Evolutionary conservation across 2,113 vertebrate species (phyloP).

Genomic region (Oncorhynchus tshawytscha): DNA sequence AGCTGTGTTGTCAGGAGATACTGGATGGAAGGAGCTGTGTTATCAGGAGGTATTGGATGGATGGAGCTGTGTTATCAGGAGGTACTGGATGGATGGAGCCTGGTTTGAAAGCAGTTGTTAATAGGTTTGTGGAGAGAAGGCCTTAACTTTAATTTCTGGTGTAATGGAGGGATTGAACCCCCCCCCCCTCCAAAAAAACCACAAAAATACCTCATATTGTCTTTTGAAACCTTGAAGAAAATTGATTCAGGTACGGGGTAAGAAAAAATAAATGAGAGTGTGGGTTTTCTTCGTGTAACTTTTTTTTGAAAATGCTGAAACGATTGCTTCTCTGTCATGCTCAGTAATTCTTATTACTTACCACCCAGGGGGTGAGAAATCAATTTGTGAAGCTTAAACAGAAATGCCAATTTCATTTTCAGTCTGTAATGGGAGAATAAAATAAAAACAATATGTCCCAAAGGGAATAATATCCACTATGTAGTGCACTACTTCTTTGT

Average conservation of each 20-base stretch:
- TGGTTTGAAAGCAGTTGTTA: too few relatives aligned
- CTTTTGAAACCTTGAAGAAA: constrained; percentile 54
- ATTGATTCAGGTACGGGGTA: constrained; percentile 50
- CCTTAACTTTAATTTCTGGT: constrained; percentile 45
- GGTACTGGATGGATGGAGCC: too few relatives aligned
- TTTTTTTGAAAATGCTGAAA: constrained; percentile 43
- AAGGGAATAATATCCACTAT: too few relatives aligned
- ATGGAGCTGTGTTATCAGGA: too few relatives aligned
- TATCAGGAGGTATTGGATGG: too few relatives aligned
- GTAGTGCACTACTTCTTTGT: too few relatives aligned
- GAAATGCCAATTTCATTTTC: constrained; percentile 59
- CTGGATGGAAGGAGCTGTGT: too few relatives aligned
- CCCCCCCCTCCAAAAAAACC: too few relatives aligned
- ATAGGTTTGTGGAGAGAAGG: too few relatives aligned
- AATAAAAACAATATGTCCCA: background rate
- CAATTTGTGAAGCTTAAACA: constrained; percentile 69
- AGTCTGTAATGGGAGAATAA: constrained; percentile 38
- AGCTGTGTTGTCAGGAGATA: too few relatives aligned
- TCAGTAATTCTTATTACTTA: constrained; percentile 71
- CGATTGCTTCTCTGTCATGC: constrained; percentile 73
- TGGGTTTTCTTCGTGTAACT: constrained; percentile 51
- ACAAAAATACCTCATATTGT: constrained; percentile 46
- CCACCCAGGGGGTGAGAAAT: constrained; percentile 72
- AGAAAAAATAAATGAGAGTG: constrained; percentile 51
- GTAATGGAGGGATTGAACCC: constrained; percentile 40